phyloP scores from a whole-genome alignment of 2,888 invertebrate species.

The Trissolcus brochymenae region DNA sequence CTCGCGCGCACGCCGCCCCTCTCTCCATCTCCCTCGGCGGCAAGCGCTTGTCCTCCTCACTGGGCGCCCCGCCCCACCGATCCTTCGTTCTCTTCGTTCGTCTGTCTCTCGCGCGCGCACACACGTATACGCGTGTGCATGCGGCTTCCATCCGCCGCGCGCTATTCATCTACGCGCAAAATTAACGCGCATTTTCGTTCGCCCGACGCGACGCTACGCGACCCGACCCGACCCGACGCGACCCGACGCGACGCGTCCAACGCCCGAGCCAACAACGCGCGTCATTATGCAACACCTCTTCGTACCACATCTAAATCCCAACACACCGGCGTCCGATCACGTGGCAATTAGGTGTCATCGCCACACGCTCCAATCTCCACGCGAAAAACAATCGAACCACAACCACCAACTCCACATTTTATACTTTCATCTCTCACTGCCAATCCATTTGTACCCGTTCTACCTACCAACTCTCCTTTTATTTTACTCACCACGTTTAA shows the following conservation, averaged over 20 bases:
- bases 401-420: no score
- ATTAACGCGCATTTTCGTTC: conserved; percentile 36
- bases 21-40: conserved; percentile 14
- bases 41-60: not conserved
- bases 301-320: conserved; percentile 15
- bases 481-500: no score
- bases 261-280: conserved; percentile 46
- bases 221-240: no score
- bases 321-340: conserved; percentile 52
- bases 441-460: no score
- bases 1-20: conserved; percentile 45
- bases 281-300: conserved; percentile 60
- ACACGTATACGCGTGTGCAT: conserved; percentile 21
- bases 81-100: no score
- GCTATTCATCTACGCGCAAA: conserved; percentile 26
- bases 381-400: not conserved
- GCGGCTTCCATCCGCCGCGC: conserved; percentile 13
- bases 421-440: no score
- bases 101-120: conserved; percentile 20
- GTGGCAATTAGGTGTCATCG: conserved; percentile 55
- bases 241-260: conserved; percentile 8
- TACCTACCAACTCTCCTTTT: no score
- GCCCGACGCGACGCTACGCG: no score
- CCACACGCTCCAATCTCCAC: conserved; percentile 4
- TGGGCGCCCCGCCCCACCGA: not conserved